Evolutionary conservation across 2,888 invertebrate genomes (phyloP).

Genomic region (Cephus rjabovi): DNA sequence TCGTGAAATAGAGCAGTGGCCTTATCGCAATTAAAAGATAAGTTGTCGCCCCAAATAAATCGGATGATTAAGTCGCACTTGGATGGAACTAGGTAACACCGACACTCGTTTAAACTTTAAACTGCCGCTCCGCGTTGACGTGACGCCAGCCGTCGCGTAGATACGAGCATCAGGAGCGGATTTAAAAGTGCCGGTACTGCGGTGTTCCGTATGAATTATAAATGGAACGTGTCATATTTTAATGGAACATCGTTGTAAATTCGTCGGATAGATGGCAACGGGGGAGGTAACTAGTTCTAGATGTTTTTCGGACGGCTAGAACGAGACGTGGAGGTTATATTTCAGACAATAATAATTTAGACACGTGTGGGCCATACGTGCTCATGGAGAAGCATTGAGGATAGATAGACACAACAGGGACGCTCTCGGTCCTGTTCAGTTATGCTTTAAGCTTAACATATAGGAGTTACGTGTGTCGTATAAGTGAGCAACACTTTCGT

Average conservation of each 20-base stretch:
- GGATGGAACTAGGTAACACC: neutral
- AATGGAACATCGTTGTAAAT: conserved; percentile 46
- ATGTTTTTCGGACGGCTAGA: conserved; percentile 29
- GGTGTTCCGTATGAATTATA: conserved; percentile 27
- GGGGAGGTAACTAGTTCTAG: conserved; percentile 40
- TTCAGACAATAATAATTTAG: conserved; percentile 63
- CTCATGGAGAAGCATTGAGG: conserved; percentile 40
- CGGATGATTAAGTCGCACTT: neutral
- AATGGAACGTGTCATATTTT: conserved; percentile 47
- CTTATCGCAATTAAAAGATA: neutral
- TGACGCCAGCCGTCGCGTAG: neutral
- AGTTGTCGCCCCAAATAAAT: neutral
- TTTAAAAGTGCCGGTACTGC: conserved; percentile 10
- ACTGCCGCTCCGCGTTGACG: neutral
- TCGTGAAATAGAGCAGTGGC: neutral
- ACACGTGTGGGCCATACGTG: conserved; percentile 63
- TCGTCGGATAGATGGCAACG: conserved; percentile 27
- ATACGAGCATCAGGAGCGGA: neutral
- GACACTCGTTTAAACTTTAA: neutral
- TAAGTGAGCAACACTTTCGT: conserved; percentile 12
- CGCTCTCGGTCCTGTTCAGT: conserved; percentile 32
- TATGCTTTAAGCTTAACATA: conserved; percentile 34
- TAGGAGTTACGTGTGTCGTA: conserved; percentile 6
- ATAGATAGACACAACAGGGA: conserved; percentile 56
- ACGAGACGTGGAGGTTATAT: conserved; percentile 36